Percentiles rank a stretch among this genome's conserved stretches.
These are phyloP conservation scores for Andrena trimmerana DNA, from an alignment of 2,888 invertebrate genomes.

Conservation along the genomic window DNA sequence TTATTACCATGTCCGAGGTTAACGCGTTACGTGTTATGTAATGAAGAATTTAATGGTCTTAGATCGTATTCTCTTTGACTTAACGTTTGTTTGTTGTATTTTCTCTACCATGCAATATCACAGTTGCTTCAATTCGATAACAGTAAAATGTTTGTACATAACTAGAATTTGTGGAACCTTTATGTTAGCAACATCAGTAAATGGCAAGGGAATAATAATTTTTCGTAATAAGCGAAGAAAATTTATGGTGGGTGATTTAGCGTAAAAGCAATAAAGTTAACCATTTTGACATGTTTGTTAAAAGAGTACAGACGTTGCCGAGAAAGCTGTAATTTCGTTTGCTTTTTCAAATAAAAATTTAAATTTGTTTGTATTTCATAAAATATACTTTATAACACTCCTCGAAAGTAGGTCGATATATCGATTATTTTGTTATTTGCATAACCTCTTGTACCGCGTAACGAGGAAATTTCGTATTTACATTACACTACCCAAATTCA, in stretches of 20 bases:
- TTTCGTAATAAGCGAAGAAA: constrained; percentile 1
- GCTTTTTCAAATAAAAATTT: background rate
- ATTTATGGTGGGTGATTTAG: background rate
- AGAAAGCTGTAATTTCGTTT: background rate
- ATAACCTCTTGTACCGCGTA: background rate
- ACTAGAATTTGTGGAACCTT: background rate
- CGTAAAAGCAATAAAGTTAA: background rate
- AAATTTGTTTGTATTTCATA: background rate
- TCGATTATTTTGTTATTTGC: too few relatives aligned
- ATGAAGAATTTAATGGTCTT: background rate
- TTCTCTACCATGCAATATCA: background rate
- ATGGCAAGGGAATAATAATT: background rate
- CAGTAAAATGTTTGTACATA: background rate
- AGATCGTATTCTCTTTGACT: background rate
- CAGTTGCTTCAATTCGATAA: background rate
- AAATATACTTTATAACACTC: too few relatives aligned
- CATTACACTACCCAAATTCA: background rate
- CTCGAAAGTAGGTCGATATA: too few relatives aligned
- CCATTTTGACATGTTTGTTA: background rate
- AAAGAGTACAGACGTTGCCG: background rate
- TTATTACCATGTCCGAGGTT: background rate
- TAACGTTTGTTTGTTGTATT: background rate
- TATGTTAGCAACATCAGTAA: background rate
- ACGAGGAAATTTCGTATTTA: background rate
- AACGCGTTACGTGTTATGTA: background rate